These are phyloP conservation scores for Oceanodroma leucorhoa DNA, from an alignment of 2,797 vertebrate species.

Conservation along the genomic window DNA sequence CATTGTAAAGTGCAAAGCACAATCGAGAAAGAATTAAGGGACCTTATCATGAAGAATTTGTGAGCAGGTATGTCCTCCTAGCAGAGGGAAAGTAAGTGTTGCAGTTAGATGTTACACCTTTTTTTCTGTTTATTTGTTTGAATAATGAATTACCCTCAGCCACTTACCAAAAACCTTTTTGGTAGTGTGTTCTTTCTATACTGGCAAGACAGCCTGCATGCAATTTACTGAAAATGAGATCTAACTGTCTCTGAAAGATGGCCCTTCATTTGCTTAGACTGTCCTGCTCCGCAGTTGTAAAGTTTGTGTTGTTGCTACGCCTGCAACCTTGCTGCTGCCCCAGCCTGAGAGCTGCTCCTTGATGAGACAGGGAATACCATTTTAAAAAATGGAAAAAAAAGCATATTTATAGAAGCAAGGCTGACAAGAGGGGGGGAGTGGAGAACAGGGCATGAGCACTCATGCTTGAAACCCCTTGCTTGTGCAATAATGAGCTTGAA, in stretches of 20 bases:
- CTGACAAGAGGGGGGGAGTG: neutral
- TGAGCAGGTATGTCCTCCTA: neutral
- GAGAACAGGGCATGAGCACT: slow-evolving; percentile 59
- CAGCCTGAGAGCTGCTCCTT: neutral
- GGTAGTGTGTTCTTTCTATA: neutral
- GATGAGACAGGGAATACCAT: neutral
- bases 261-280: neutral
- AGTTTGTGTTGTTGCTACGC: neutral
- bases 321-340: neutral
- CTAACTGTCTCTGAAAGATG: neutral
- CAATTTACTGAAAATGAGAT: neutral
- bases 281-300: neutral
- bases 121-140: neutral
- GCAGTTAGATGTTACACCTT: neutral
- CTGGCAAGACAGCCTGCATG: neutral
- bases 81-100: neutral
- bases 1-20: neutral
- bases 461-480: slow-evolving; percentile 68
- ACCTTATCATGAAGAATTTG: neutral
- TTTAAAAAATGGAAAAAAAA: neutral
- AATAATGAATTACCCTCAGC: neutral
- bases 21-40: neutral
- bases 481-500: slow-evolving; percentile 70
- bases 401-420: slow-evolving; percentile 26
- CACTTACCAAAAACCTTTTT: neutral